Evolutionary conservation across 2,113 vertebrate genomes (phyloP), one percentile per base, ranked within the genome.

Genomic region (Vidua chalybeata): DNA sequence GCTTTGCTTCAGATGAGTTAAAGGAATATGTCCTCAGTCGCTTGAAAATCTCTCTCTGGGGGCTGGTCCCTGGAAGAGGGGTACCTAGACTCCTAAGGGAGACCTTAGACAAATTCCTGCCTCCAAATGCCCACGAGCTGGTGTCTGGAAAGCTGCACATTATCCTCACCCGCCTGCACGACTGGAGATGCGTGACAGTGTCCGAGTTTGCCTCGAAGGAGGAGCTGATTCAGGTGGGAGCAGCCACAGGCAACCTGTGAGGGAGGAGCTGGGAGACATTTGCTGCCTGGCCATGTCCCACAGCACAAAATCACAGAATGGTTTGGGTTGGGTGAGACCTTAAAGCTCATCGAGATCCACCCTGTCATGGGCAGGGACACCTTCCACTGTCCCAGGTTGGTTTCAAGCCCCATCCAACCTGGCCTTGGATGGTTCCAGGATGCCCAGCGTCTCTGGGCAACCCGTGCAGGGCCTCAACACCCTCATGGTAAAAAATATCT

Each of bases 221-320:
- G n/a, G 98, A 99, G 8, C 92, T 99, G 37, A 78, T 98, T 6
- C 97, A 98, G 96, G 98, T 98, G 83, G 94, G 90, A 87, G 87
- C 58, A 52, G 55, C 45, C 66, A 7, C 37, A 8, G n/a, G 39
- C 23, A 4, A 20, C 21, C 4, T 35, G 0, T 0, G 0, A 48
- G 46, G 59, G 10, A 72, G 30, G 13, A 33, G n/a, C 31, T 41
- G 69, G 6, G 3, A 11, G 62, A 31, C 48, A 11, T 23, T 21
- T 28, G 11, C 35, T 66, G 46, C 35, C 64, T 33, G 31, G 5
- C 62, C 5, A 0, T 15, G 51, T 20, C 43, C 30, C 30, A 4
- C 31, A 18, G 75, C 73, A 62, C 55, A 33, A 23, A 59, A 14
- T 15, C 45, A 1, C 10, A 7, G 23, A 28, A 7, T 19, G 54